Percentiles rank a stretch among this genome's conserved stretches.
These are phyloP conservation scores for Cherax destructor DNA, from an alignment of 1,140 invertebrate genomes.

Conservation along the genomic window DNA sequence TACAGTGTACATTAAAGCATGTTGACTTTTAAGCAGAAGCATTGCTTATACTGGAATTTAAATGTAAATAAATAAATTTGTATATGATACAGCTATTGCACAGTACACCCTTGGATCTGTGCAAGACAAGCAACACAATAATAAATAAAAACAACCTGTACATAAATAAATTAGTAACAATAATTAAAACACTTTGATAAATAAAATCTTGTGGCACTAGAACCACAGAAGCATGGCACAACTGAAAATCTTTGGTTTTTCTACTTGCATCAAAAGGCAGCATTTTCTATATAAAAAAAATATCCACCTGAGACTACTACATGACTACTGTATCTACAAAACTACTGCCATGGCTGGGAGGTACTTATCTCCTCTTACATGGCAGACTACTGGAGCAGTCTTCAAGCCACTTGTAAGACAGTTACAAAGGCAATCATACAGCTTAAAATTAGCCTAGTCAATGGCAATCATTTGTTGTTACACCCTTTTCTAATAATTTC, in stretches of 20 bases:
- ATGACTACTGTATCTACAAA: conserved; percentile 16
- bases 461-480: background rate
- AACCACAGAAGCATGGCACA: conserved; percentile 38
- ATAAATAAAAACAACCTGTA: conserved; percentile 5
- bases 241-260: conserved; percentile 52
- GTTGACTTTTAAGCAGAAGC: background rate
- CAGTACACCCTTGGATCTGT: background rate
- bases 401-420: conserved; percentile 32
- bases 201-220: conserved; percentile 3
- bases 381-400: conserved; percentile 42
- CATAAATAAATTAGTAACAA: background rate
- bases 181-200: background rate
- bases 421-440: conserved; percentile 40
- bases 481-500: background rate
- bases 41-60: background rate
- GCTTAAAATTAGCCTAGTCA: conserved; percentile 7
- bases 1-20: conserved; percentile 2
- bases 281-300: conserved; percentile 26
- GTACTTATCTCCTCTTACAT: background rate
- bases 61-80: background rate
- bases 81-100: background rate
- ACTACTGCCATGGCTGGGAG: conserved; percentile 45
- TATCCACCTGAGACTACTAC: conserved; percentile 50
- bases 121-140: background rate
- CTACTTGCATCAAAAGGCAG: conserved; percentile 51